These are phyloP conservation scores for Syritta pipiens DNA, from an alignment of 2,888 invertebrate genomes.

Conservation along the genomic window DNA sequence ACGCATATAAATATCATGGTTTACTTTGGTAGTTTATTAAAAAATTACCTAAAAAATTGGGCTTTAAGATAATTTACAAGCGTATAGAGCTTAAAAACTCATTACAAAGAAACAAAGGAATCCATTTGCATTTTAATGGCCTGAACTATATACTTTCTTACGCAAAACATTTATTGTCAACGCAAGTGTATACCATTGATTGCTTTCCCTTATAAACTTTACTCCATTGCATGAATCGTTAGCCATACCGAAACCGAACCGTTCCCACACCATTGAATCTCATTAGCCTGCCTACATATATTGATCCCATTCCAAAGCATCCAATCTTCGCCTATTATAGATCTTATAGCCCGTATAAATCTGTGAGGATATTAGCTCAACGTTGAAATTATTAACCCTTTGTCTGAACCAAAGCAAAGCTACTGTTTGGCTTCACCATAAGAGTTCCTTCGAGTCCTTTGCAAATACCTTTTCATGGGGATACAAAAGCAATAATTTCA, in stretches of 20 bases:
- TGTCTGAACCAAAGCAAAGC: constrained; percentile 57
- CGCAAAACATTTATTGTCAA: constrained; percentile 18
- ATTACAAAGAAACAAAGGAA: background rate
- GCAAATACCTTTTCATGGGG: constrained; percentile 66
- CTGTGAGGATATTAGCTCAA: constrained; percentile 62
- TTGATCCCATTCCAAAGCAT: constrained; percentile 34
- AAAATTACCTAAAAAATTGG: too few species aligned
- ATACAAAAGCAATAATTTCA: constrained; percentile 67
- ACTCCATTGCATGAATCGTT: constrained; percentile 23
- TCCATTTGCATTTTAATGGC: constrained; percentile 28
- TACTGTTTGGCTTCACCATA: constrained; percentile 63
- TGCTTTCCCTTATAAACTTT: constrained; percentile 27
- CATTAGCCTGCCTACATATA: constrained; percentile 32
- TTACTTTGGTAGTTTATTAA: too few species aligned
- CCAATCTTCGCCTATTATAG: constrained; percentile 45
- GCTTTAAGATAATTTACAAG: background rate
- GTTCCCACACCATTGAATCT: constrained; percentile 8
- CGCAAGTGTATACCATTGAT: constrained; percentile 10
- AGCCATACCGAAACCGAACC: constrained; percentile 16
- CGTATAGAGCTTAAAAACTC: background rate
- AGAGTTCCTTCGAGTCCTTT: constrained; percentile 60
- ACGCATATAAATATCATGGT: too few species aligned
- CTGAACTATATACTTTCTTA: constrained; percentile 12
- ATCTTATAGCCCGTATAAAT: constrained; percentile 42
- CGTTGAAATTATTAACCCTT: constrained; percentile 65